Conservation (phyloP, 2,888 invertebrate species). For the Synergus umbraculus region DNA sequence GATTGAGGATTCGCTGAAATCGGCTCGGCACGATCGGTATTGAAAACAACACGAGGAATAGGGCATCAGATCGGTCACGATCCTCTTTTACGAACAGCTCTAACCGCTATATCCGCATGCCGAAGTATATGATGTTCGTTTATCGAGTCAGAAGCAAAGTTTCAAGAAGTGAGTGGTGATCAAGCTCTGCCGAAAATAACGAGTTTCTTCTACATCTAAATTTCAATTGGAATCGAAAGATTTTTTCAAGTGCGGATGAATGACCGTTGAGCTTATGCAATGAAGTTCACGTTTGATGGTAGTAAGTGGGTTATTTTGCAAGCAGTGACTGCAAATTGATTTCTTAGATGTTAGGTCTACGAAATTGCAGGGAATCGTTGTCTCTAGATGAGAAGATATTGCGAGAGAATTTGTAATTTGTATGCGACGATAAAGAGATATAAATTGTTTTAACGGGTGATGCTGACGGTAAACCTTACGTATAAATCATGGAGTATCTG, state of each 20-base stretch:
- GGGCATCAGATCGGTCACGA: conserved; percentile 47
- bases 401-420: conserved; percentile 1
- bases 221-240: neutral
- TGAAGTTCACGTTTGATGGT: neutral
- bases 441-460: neutral
- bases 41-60: conserved; percentile 44
- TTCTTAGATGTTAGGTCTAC: neutral
- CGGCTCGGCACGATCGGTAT: conserved; percentile 42
- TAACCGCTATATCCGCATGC: conserved; percentile 44
- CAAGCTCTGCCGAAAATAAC: conserved; percentile 1
- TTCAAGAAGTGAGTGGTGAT: neutral
- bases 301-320: conserved; percentile 7
- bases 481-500: neutral
- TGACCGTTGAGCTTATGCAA: too few species aligned
- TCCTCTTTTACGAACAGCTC: conserved; percentile 42
- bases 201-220: neutral
- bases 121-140: conserved; percentile 15
- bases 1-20: conserved; percentile 20
- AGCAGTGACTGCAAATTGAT: conserved; percentile 4
- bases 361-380: neutral
- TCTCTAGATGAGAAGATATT: neutral
- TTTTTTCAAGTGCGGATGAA: neutral
- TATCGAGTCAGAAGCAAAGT: conserved; percentile 12
- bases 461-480: neutral
- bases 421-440: neutral